Conservation (phyloP, 2,888 invertebrate species). For the Orthosia gracilis region DNA sequence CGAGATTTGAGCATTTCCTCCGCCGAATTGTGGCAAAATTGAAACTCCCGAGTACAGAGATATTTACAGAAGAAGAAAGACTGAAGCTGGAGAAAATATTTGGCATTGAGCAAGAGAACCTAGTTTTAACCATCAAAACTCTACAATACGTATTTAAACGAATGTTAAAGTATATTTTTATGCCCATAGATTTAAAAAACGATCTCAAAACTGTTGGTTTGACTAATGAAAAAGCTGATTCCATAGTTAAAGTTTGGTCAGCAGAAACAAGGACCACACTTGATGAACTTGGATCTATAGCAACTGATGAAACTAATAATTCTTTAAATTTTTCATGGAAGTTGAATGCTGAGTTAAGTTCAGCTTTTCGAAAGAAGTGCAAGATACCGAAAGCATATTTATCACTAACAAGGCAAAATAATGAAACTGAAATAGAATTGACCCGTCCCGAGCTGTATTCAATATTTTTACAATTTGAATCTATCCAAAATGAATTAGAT, state of each 20-base stretch:
- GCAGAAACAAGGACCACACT: slow-evolving; percentile 81
- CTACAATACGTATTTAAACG: slow-evolving; percentile 83
- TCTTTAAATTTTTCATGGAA: slow-evolving; percentile 81
- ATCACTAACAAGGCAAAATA: slow-evolving; percentile 69
- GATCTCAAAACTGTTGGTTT: slow-evolving; percentile 81
- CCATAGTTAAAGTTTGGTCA: slow-evolving; percentile 85
- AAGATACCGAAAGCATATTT: slow-evolving; percentile 86
- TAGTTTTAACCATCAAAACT: slow-evolving; percentile 82
- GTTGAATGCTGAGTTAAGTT: slow-evolving; percentile 87
- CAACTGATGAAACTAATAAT: slow-evolving; percentile 70
- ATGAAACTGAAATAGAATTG: slow-evolving; percentile 81
- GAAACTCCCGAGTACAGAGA: slow-evolving; percentile 79
- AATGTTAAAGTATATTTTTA: slow-evolving; percentile 84
- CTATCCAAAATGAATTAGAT: slow-evolving; percentile 87
- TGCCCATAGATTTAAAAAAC: slow-evolving; percentile 83
- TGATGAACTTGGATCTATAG: slow-evolving; percentile 76
- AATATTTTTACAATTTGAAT: slow-evolving; percentile 85
- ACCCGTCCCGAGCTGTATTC: slow-evolving; percentile 85
- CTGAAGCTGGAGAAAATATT: slow-evolving; percentile 84
- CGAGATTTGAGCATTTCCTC: slow-evolving; percentile 85
- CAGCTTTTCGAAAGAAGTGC: slow-evolving; percentile 83
- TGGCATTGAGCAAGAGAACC: slow-evolving; percentile 77
- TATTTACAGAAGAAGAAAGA: slow-evolving; percentile 84
- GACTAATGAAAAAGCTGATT: slow-evolving; percentile 80
- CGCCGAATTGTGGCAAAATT: slow-evolving; percentile 82